Conservation (phyloP, 2,797 vertebrate genomes). For the Scolopax rusticola region DNA sequence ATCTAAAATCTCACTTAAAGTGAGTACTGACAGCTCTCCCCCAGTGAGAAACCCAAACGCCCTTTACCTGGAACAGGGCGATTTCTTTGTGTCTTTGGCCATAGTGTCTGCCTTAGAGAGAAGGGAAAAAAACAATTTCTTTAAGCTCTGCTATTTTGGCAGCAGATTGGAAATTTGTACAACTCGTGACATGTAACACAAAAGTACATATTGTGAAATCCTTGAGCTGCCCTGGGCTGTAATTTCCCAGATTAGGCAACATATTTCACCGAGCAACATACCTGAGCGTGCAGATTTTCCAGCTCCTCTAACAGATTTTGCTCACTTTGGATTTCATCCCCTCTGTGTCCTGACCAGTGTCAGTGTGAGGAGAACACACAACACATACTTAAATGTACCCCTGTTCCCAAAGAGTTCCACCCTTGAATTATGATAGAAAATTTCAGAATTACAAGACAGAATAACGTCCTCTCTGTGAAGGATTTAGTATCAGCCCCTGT, state of each 20-base stretch:
- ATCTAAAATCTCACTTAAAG: background rate
- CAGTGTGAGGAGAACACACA: background rate
- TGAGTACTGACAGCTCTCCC: accelerated
- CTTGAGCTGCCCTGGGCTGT: background rate
- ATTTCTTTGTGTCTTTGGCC: background rate
- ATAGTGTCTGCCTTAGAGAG: background rate
- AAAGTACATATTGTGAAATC: background rate
- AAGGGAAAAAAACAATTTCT: background rate
- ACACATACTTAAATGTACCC: background rate
- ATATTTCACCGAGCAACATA: background rate
- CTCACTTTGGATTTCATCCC: background rate
- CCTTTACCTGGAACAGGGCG: background rate
- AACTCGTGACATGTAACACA: background rate
- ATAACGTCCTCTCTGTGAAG: background rate
- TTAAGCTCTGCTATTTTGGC: background rate
- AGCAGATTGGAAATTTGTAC: background rate
- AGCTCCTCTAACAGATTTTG: background rate
- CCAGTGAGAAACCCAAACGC: background rate
- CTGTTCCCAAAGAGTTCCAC: background rate
- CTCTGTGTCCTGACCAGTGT: background rate
- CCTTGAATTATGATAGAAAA: background rate
- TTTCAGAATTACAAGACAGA: background rate
- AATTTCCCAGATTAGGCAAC: background rate
- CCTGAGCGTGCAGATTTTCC: background rate
- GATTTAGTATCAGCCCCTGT: background rate